A percentile compares a stretch with the other conserved stretches of the same genome.
Conservation (phyloP, 2,797 vertebrate species). For the Propithecus deckenii region DNA sequence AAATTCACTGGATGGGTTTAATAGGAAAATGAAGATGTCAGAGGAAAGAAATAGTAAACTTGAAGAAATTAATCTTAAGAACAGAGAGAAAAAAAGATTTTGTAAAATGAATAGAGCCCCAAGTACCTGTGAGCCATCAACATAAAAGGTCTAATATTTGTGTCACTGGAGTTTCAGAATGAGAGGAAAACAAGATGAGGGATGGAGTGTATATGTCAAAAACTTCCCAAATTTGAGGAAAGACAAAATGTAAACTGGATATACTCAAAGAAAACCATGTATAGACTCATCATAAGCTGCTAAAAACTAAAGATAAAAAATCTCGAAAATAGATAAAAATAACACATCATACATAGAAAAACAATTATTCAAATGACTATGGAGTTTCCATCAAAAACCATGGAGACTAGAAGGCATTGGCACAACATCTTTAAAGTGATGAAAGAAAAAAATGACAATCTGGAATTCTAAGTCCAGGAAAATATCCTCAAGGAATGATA, state of each 20-base stretch:
- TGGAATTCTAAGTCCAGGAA: neutral
- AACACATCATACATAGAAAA: neutral
- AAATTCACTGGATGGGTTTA: neutral
- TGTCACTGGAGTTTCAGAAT: neutral
- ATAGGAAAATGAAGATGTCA: neutral
- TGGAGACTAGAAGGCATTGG: neutral
- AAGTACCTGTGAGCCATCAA: neutral
- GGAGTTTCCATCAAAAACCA: neutral
- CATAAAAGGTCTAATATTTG: neutral
- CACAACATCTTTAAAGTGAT: neutral
- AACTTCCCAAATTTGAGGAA: neutral
- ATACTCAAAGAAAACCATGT: neutral
- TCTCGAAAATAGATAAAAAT: neutral
- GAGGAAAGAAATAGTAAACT: neutral
- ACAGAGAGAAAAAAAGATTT: neutral
- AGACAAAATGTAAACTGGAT: neutral
- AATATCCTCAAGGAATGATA: neutral
- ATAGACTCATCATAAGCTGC: neutral
- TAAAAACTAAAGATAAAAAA: neutral
- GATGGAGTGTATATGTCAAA: neutral
- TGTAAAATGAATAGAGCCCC: neutral
- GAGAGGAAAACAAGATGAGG: neutral
- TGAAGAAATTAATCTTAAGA: neutral
- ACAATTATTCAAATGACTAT: neutral
- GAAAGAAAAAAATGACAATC: neutral